Evolutionary conservation across 35 echinoderm and acorn worm genomes (phyloP).

Genomic region (Holothuria glaberrima): DNA sequence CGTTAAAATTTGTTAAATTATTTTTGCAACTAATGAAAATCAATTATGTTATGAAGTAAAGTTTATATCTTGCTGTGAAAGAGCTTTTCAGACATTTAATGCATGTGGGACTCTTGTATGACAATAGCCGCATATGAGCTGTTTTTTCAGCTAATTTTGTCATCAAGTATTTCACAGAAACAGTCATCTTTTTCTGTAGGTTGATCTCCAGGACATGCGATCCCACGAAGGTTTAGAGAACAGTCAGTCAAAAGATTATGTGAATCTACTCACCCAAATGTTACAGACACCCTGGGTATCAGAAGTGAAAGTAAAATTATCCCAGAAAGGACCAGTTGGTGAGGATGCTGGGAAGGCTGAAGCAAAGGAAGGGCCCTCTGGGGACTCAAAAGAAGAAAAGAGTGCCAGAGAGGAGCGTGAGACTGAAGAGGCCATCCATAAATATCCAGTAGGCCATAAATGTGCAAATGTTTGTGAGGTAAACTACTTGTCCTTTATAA

Average conservation of each 20-base stretch:
- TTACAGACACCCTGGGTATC: slow-evolving; percentile 82
- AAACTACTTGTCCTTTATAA: neutral
- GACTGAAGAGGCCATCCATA: slow-evolving; percentile 11
- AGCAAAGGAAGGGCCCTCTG: slow-evolving; percentile 1
- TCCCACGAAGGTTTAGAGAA: slow-evolving; percentile 84
- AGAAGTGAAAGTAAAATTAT: slow-evolving; percentile 39
- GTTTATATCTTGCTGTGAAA: too few species aligned
- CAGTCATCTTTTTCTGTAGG: slow-evolving; percentile 6
- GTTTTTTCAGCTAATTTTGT: too few species aligned
- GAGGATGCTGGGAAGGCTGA: slow-evolving; percentile 42
- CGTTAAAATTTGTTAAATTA: too few species aligned
- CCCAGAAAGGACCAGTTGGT: neutral
- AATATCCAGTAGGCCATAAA: slow-evolving; percentile 23
- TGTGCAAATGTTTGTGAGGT: slow-evolving; percentile 34
- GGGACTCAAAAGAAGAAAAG: slow-evolving; percentile 39
- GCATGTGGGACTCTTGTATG: too few species aligned
- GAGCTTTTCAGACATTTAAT: too few species aligned
- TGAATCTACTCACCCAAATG: slow-evolving; percentile 81
- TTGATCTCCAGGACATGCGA: slow-evolving; percentile 79
- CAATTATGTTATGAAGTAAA: too few species aligned
- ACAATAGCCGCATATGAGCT: too few species aligned
- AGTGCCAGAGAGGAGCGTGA: slow-evolving; percentile 28
- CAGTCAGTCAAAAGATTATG: slow-evolving; percentile 93
- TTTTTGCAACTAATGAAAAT: too few species aligned
- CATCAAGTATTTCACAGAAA: too few species aligned